phyloP scores from a whole-genome alignment of 2,797 vertebrate genomes.

The Pangasius macronema region DNA sequence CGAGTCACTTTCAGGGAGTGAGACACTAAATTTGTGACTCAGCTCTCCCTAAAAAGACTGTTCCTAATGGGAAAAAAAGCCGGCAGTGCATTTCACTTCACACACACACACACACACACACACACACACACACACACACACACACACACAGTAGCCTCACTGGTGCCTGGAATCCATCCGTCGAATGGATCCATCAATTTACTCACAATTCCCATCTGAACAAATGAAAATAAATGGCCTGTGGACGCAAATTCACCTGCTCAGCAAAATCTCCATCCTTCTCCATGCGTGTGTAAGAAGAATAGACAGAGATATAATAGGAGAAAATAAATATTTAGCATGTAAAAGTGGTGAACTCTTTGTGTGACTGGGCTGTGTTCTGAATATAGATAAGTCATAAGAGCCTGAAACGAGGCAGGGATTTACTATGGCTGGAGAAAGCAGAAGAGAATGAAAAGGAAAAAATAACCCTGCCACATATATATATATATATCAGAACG shows the following conservation, averaged over 20 bases:
- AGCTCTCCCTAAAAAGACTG: slow-evolving; percentile 42
- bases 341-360: not conserved
- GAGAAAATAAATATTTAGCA: slow-evolving; percentile 44
- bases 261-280: slow-evolving; percentile 14
- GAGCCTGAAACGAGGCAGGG: slow-evolving; percentile 20
- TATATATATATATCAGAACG: too few species aligned
- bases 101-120: slow-evolving; percentile 22
- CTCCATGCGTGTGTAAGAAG: not conserved
- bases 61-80: slow-evolving; percentile 46
- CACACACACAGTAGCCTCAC: slow-evolving; percentile 10
- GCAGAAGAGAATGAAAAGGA: not conserved
- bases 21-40: slow-evolving; percentile 56
- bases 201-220: slow-evolving; percentile 5
- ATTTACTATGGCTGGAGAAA: slow-evolving; percentile 25
- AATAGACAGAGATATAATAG: not conserved
- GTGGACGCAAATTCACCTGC: slow-evolving; percentile 20
- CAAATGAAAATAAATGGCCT: slow-evolving; percentile 40
- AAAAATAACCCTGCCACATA: not conserved
- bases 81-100: slow-evolving; percentile 46
- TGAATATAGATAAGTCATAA: slow-evolving; percentile 43
- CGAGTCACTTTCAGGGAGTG: slow-evolving; percentile 45
- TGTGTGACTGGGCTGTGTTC: slow-evolving; percentile 8
- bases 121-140: not conserved
- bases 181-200: slow-evolving; percentile 30
- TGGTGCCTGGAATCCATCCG: slow-evolving; percentile 21